Evolutionary conservation across 1,140 invertebrate genomes (phyloP).

Genomic region (Ceratina japonica): DNA sequence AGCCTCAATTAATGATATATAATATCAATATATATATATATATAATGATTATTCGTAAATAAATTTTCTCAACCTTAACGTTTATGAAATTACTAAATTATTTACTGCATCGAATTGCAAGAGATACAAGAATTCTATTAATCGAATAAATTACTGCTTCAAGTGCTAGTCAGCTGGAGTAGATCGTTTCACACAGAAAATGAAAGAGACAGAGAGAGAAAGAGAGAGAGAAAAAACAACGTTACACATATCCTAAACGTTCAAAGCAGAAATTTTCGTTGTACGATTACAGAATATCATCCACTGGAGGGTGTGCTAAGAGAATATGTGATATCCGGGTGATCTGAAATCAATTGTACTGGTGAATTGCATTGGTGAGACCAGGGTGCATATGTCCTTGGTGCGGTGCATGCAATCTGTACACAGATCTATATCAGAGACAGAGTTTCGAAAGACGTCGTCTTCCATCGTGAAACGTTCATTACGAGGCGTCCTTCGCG

Average conservation of each 20-base stretch:
- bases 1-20: no score
- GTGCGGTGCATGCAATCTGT: slow-evolving; percentile 12
- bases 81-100: no score
- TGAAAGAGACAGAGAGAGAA: background rate
- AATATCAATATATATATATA: no score
- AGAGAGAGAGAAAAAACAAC: background rate
- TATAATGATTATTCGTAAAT: no score
- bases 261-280: slow-evolving; percentile 31
- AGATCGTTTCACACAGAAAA: background rate
- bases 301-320: slow-evolving; percentile 29
- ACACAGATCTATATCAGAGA: background rate
- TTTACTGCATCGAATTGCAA: no score
- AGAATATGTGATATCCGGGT: slow-evolving; percentile 33
- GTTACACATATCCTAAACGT: slow-evolving; percentile 29
- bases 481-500: background rate
- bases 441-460: background rate
- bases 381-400: background rate
- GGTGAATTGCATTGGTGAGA: slow-evolving; percentile 16
- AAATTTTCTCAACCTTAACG: no score
- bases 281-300: slow-evolving; percentile 10
- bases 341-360: slow-evolving; percentile 43
- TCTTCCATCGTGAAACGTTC: background rate
- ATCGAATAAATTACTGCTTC: no score
- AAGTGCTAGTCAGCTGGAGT: background rate
- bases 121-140: no score